Evolutionary conservation across 2,797 vertebrate genomes (phyloP).

Genomic region (Sylvilagus floridanus): DNA sequence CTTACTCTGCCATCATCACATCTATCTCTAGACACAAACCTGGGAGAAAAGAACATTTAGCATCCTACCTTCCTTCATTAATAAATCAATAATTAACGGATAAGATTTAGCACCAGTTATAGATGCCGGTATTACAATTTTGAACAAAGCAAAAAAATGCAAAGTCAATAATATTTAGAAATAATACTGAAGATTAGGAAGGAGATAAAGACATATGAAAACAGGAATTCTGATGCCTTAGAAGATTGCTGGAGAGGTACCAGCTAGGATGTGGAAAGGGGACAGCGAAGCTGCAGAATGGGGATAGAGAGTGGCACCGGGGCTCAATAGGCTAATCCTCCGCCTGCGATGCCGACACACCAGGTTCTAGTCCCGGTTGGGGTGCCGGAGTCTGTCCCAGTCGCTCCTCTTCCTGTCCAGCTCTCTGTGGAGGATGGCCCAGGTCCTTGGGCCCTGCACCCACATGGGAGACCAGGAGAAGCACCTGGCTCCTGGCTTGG

Average conservation of each 20-base stretch:
- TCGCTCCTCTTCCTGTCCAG: no score
- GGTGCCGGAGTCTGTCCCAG: no score
- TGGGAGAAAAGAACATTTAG: not conserved
- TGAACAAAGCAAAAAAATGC: not conserved
- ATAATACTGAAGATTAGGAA: not conserved
- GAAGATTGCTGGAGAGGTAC: not conserved
- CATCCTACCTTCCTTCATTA: not conserved
- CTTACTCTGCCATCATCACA: not conserved
- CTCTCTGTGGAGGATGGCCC: no score
- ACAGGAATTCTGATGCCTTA: not conserved
- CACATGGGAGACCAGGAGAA: no score
- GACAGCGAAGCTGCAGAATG: not conserved
- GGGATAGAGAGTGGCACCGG: not conserved
- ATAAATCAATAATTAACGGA: not conserved
- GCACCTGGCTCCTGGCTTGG: no score
- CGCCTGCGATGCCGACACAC: no score
- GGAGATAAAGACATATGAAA: not conserved
- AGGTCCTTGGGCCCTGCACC: no score
- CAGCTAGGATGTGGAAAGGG: not conserved
- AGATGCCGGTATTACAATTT: not conserved
- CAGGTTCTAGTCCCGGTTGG: no score
- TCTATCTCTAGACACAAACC: not conserved
- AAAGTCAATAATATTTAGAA: not conserved
- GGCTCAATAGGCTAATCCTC: no score
- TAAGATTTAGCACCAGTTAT: not conserved